Evolutionary conservation across 2,113 vertebrate genomes (phyloP), one percentile per base, ranked within the genome.

Genomic region (Alethe diademata): DNA sequence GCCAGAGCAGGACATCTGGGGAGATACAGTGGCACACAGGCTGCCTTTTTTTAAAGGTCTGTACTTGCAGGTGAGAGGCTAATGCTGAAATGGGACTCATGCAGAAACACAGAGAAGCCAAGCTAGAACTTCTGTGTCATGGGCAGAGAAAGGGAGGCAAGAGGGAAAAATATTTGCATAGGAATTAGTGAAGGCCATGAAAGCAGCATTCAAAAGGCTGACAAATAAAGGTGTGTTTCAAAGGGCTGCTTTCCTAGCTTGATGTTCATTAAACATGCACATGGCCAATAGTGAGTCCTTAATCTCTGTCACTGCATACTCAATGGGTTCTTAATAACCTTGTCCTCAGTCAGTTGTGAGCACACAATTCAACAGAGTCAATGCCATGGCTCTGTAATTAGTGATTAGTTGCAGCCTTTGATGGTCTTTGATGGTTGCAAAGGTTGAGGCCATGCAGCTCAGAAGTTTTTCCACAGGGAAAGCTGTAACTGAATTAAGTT

Each of bases 141-240:
- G 38, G 35, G 12, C 33, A 65, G 36, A 73, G 50, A 42, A 45
- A 69, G 14, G 11, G 23, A 74, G 20, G 14, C 28, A 38, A 43
- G 24, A 8, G 13, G 4, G 1, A 1, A 28, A 31, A 67, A 25
- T 2, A 22, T 2, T 1, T 51, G 5, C 25, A 2, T 50, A 26
- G 33, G 6, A 78, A 64, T 43, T 58, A 29, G 9, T 69, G 48
- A 35, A n/a, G 51, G 29, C 26, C 79, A 18, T 79, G 66, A 62
- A 22, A 79, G 53, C 48, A 45, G 13, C 26, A 19, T 74, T 88
- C 45, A 31, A 73, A 82, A 78, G 74, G 23, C 43, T 90, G 36
- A 45, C 50, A 80, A 69, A 60, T 79, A 48, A 67, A 86, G 48
- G 11, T 53, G 38, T 42, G 9, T 75, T 88, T 79, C 43, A 56